phyloP scores from a whole-genome alignment of 1,140 invertebrate genomes.

The Apocrypta bakeri region DNA sequence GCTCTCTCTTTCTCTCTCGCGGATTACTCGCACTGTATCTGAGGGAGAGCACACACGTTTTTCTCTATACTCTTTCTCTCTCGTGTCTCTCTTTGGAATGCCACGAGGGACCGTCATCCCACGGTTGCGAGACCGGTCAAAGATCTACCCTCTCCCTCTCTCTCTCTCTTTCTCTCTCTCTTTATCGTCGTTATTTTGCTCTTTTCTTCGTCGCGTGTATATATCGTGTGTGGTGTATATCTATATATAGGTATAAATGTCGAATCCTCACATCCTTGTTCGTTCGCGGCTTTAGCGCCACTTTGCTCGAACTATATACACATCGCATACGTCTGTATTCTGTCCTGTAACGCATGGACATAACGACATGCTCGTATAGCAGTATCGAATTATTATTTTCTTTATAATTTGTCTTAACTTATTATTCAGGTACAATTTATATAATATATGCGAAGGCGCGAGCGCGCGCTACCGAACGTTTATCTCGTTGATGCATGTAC shows the following conservation, averaged over 20 bases:
- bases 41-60: conserved; percentile 19
- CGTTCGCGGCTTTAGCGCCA: conserved; percentile 20
- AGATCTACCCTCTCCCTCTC: conserved; percentile 31
- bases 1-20: neutral
- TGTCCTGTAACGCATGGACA: too few relatives aligned
- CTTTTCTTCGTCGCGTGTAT: conserved; percentile 9
- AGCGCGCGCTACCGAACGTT: neutral
- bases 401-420: too few relatives aligned
- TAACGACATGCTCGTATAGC: too few relatives aligned
- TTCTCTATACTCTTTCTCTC: neutral
- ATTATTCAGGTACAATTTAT: neutral
- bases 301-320: neutral
- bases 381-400: neutral
- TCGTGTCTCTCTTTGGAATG: conserved; percentile 45
- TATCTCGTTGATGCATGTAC: neutral
- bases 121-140: conserved; percentile 33
- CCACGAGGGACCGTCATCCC: conserved; percentile 10
- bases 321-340: too few relatives aligned
- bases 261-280: neutral
- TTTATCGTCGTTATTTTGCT: neutral
- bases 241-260: neutral
- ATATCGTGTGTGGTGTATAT: too few relatives aligned
- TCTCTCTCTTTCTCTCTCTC: too few relatives aligned
- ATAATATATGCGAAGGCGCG: too few relatives aligned
- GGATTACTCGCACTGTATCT: conserved; percentile 3